These are phyloP conservation scores for Amazonetta brasiliensis DNA, from an alignment of 2,797 vertebrate genomes.

Conservation along the genomic window DNA sequence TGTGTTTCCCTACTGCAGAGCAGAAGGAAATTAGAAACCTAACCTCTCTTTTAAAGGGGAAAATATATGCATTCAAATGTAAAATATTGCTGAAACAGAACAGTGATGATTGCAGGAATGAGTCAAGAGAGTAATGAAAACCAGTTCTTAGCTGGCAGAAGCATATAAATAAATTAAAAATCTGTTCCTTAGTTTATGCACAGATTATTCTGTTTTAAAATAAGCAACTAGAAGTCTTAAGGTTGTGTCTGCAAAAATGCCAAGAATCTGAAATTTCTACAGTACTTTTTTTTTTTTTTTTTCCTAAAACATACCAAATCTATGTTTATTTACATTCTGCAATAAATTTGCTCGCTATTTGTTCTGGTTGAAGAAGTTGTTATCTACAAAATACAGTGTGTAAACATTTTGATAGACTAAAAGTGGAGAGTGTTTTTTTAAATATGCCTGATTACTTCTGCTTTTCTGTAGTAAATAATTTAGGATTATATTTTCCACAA, in stretches of 20 bases:
- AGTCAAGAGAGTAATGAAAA: neutral
- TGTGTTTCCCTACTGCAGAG: conserved; percentile 10
- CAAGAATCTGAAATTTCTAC: conserved; percentile 35
- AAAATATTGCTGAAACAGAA: conserved; percentile 2
- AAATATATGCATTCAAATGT: neutral
- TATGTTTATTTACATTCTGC: conserved; percentile 35
- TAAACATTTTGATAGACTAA: conserved; percentile 1
- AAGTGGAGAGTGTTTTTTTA: neutral
- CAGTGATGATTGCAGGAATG: neutral
- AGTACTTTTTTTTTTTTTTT: conserved; percentile 10
- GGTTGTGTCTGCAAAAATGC: conserved; percentile 34
- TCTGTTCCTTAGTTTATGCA: conserved; percentile 12
- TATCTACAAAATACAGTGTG: neutral
- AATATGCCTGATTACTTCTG: neutral
- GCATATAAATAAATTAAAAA: conserved; percentile 29
- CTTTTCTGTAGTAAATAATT: conserved; percentile 19
- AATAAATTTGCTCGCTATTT: conserved; percentile 25
- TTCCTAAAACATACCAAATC: conserved; percentile 9
- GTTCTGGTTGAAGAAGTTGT: conserved; percentile 9
- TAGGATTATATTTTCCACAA: conserved; percentile 34
- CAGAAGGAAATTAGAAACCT: neutral
- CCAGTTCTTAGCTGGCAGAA: conserved; percentile 20
- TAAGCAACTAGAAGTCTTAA: conserved; percentile 12
- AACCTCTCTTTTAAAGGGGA: neutral
- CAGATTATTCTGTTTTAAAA: conserved; percentile 33